Conservation (phyloP, 2,113 vertebrate genomes). For the Gallinago media region DNA sequence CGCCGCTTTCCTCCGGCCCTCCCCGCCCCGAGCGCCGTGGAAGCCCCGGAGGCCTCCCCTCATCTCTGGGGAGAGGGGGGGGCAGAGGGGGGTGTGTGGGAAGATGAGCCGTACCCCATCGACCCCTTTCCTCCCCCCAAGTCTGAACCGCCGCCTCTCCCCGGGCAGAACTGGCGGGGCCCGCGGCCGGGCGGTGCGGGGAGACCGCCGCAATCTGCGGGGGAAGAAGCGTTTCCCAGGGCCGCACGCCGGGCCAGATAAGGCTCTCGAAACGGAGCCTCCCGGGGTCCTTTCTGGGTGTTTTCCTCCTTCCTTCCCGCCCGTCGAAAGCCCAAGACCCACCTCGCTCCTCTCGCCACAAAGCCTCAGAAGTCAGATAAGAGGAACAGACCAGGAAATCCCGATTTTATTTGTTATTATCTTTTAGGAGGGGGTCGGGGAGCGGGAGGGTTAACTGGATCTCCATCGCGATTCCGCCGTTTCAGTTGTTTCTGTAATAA, state of each 20-base stretch:
- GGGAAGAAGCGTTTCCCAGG: background rate
- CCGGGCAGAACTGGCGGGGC: background rate
- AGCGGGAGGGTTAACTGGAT: slow-evolving; percentile 10
- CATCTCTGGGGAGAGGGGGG: background rate
- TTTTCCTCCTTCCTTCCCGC: slow-evolving; percentile 6
- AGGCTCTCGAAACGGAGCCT: background rate
- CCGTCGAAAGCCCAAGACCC: background rate
- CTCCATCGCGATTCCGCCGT: background rate
- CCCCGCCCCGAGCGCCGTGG: background rate
- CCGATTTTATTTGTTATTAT: background rate
- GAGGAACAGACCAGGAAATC: background rate
- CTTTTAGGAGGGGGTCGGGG: background rate
- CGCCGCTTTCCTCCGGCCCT: background rate
- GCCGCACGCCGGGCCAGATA: background rate
- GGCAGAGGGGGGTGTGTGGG: too few relatives aligned
- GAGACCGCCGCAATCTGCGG: background rate
- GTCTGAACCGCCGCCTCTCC: background rate
- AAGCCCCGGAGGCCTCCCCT: background rate
- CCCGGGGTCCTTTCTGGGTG: background rate
- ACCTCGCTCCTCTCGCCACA: background rate
- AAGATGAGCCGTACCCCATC: background rate
- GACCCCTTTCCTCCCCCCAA: background rate
- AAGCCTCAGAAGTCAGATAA: slow-evolving; percentile 27
- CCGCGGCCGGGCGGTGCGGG: background rate
- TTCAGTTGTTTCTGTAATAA: slow-evolving; percentile 24